Evolutionary conservation across 2,888 invertebrate species (phyloP), one percentile per base, ranked within the genome.

Genomic region (Ellobium chinense): DNA sequence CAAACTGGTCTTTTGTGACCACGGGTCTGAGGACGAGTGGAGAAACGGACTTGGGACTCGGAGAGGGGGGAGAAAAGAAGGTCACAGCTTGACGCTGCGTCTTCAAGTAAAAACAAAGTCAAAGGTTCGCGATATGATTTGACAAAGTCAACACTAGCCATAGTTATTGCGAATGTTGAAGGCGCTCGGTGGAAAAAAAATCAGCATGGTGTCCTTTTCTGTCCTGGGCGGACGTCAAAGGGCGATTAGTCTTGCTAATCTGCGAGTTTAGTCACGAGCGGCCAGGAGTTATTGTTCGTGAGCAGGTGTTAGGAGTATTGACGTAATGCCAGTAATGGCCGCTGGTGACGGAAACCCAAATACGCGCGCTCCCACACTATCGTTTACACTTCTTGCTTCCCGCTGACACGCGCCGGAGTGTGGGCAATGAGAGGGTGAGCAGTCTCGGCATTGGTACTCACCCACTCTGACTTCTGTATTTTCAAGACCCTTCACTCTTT

Each of bases 211-310:
- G 9, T 46, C 9, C 9, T 46, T 7, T 46, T 7, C 9, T 27
- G 31, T 3, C 12, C 24, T 18, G 37, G 3, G 58, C 36, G 12
- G 58, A 72, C 58, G 72, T 58, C 36, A 72, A 58, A 24, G 24
- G 58, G 1, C 12, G 37, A 46, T 7, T 46, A 46, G 46, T 18
- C 60, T 18, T 36, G 58, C 54, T 34, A 72, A 36, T 72, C 36
- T 72, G 24, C 27, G 0, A 70, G 54, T 70, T 70, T 31, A 70
- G 70, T 70, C 70, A 70, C 70, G 70, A 70, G 70, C 70, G 36
- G 18, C 21, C 27, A 24, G 21, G 54, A 58, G 46, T 58, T 54
- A 54, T 56, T 18, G 56, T 31, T 58, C 70, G 27, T 54, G 3
- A 54, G 70, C 70, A 70, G 70, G 70, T 70, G 70, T 70, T 56